phyloP scores from a whole-genome alignment of 30 jellyfish, hydroid and myxozoan species.

The Turritopsis rubra region DNA sequence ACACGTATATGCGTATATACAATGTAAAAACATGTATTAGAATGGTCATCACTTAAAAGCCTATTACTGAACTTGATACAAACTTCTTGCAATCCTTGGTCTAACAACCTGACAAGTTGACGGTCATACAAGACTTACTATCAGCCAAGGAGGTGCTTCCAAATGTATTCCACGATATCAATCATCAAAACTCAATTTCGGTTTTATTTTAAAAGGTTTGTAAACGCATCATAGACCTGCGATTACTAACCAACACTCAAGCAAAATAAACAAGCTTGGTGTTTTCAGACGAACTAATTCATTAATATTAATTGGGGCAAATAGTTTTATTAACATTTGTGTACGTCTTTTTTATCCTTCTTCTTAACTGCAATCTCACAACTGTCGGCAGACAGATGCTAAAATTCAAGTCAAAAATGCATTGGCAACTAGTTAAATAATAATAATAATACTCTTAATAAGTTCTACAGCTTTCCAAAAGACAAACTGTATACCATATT shows the following conservation, averaged over 20 bases:
- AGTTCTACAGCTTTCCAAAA: neutral
- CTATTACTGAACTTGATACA: neutral
- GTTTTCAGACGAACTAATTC: constrained; percentile 2
- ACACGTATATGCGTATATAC: too few relatives aligned
- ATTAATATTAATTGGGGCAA: neutral
- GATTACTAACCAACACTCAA: constrained; percentile 34
- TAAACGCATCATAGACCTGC: constrained; percentile 38
- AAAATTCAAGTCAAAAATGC: constrained; percentile 9
- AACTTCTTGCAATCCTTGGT: neutral
- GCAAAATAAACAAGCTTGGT: constrained; percentile 33
- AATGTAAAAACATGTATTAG: too few relatives aligned
- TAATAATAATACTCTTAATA: neutral
- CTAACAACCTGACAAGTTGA: neutral
- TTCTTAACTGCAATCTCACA: neutral
- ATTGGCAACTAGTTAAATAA: neutral
- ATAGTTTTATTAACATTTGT: neutral
- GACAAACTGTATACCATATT: neutral
- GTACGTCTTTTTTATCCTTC: neutral
- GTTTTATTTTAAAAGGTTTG: too few relatives aligned
- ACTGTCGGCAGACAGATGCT: constrained; percentile 24
- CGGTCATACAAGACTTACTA: neutral
- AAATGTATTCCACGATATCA: neutral
- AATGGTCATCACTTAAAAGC: too few relatives aligned
- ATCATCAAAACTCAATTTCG: neutral
- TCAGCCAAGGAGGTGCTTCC: neutral